Percentiles rank a stretch among this genome's conserved stretches.
Conservation (phyloP, 2,888 invertebrate genomes). For the Melitaea athalia region DNA sequence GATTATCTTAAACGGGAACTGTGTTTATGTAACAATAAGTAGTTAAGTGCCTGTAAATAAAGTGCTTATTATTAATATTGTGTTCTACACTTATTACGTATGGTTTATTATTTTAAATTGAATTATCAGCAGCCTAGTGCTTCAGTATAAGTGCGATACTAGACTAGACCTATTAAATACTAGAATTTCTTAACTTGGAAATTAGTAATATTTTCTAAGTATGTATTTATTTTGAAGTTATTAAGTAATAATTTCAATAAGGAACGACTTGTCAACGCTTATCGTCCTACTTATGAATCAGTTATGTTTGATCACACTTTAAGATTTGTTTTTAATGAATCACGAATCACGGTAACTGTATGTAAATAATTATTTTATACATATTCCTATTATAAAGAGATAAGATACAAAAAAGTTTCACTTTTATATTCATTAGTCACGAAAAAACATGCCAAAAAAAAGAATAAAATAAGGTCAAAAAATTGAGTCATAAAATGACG, state of each 20-base stretch:
- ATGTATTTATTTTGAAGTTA: too few species aligned
- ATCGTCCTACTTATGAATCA: background rate
- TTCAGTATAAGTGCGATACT: too few species aligned
- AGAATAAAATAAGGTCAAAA: background rate
- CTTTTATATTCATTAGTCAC: background rate
- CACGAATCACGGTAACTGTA: background rate
- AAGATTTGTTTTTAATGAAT: background rate
- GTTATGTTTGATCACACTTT: background rate
- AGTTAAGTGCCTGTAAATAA: too few species aligned
- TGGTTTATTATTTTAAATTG: too few species aligned
- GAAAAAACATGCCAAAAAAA: background rate
- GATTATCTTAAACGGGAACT: too few species aligned
- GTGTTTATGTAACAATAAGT: too few species aligned
- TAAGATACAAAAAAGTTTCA: background rate
- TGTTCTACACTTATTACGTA: too few species aligned
- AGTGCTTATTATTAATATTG: too few species aligned
- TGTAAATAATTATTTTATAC: background rate
- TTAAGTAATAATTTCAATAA: background rate
- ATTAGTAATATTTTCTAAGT: background rate
- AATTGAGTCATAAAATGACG: background rate
- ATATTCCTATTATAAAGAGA: background rate
- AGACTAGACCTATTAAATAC: too few species aligned
- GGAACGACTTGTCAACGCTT: background rate
- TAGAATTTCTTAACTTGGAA: background rate
- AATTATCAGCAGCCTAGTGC: too few species aligned